Conservation (phyloP, 2,113 vertebrate genomes). For the Corythornis cristatus region DNA sequence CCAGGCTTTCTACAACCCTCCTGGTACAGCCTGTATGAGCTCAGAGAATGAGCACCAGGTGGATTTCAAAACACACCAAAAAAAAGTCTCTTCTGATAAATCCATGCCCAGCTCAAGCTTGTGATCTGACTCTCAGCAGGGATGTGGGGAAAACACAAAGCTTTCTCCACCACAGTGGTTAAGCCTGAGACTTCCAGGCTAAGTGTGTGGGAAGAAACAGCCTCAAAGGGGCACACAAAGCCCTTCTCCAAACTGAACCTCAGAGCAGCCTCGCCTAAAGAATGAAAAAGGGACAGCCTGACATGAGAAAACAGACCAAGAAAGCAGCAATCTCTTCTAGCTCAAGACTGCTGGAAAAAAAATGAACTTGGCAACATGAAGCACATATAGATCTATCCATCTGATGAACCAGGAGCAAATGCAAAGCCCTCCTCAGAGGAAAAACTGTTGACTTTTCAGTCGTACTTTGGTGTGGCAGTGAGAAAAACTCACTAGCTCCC, state of each 20-base stretch:
- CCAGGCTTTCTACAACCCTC: neutral
- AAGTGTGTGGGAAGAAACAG: neutral
- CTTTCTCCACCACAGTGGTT: neutral
- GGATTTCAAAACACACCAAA: neutral
- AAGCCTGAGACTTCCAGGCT: rapidly evolving
- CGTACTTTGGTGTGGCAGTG: neutral
- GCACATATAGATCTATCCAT: neutral
- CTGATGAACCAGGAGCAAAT: neutral
- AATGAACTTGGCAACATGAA: neutral
- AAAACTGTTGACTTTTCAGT: neutral
- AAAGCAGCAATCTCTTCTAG: neutral
- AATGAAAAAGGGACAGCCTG: neutral
- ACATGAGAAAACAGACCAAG: neutral
- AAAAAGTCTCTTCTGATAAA: neutral
- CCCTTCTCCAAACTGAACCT: neutral
- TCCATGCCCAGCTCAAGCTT: neutral
- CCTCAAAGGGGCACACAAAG: neutral
- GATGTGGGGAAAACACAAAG: neutral
- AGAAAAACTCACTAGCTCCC: neutral
- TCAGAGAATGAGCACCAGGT: rapidly evolving
- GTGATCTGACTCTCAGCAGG: neutral
- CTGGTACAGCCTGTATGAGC: neutral
- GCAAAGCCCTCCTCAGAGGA: neutral
- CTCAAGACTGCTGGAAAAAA: neutral
- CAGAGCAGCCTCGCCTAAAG: neutral